These are phyloP conservation scores for Chaenocephalus aceratus DNA, from an alignment of 2,113 vertebrate genomes.

Conservation along the genomic window DNA sequence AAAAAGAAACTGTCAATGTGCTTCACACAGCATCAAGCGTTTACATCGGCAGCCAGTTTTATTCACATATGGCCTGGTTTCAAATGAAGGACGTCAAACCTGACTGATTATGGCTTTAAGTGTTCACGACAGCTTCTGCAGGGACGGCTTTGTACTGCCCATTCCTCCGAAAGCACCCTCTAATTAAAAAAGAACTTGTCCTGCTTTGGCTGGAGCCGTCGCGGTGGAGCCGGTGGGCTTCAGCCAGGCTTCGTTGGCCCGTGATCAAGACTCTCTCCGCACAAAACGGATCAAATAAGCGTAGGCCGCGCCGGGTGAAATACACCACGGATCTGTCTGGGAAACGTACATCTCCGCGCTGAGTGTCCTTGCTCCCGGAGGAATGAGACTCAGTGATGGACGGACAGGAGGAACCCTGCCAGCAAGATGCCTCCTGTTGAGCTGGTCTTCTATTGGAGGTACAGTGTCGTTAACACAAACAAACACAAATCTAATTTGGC, in stretches of 20 bases:
- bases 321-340: constrained; percentile 23
- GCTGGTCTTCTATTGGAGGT: too few species aligned
- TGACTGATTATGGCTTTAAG: constrained; percentile 54
- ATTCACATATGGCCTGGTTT: constrained; percentile 39
- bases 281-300: constrained; percentile 44
- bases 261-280: constrained; percentile 36
- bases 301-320: neutral
- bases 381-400: neutral
- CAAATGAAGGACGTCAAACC: constrained; percentile 32
- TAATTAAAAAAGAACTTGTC: constrained; percentile 48
- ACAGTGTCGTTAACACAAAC: too few species aligned
- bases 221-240: neutral
- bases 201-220: constrained; percentile 18
- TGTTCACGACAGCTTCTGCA: constrained; percentile 28
- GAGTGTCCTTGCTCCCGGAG: neutral
- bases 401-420: too few species aligned
- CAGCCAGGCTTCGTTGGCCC: constrained; percentile 16
- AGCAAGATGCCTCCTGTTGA: too few species aligned
- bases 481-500: too few species aligned
- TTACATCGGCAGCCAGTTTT: neutral
- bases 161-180: constrained; percentile 25
- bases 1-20: too few species aligned
- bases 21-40: neutral
- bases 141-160: constrained; percentile 17
- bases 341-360: too few species aligned